These are phyloP conservation scores for Kradibia gibbosae DNA, from an alignment of 1,140 invertebrate genomes.

Conservation along the genomic window DNA sequence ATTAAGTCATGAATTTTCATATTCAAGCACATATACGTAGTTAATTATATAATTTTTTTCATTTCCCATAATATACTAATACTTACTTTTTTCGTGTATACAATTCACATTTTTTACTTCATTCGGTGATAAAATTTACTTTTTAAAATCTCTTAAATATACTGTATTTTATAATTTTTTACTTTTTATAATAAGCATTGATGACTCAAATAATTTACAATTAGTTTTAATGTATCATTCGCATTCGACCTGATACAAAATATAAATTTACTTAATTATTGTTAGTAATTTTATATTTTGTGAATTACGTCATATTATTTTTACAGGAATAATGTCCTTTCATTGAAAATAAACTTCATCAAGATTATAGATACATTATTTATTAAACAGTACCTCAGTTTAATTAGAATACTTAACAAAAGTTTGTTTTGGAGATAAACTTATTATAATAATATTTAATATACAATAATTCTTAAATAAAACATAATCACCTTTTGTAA, in stretches of 20 bases:
- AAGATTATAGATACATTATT: not conserved
- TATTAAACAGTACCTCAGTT: conserved; percentile 7
- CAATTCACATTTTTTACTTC: too few species aligned
- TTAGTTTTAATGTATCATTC: not conserved
- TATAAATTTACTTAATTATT: conserved; percentile 2
- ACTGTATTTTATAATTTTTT: too few species aligned
- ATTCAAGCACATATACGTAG: too few species aligned
- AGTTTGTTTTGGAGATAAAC: not conserved
- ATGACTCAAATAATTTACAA: too few species aligned
- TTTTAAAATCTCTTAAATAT: too few species aligned
- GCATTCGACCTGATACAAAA: not conserved
- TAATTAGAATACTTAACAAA: not conserved
- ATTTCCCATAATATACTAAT: too few species aligned
- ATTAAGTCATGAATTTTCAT: too few species aligned
- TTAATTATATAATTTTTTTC: too few species aligned
- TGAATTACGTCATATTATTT: conserved; percentile 1
- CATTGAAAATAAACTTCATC: not conserved
- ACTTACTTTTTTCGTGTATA: too few species aligned
- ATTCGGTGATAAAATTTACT: too few species aligned
- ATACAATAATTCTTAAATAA: not conserved
- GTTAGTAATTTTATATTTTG: conserved; percentile 11
- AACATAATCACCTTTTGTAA: too few species aligned
- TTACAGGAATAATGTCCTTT: not conserved
- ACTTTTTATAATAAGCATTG: too few species aligned
- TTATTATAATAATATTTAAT: not conserved